Base-by-base conservation (phyloP, 1,140 invertebrate species). In the Bombus pyrosoma region DNA sequence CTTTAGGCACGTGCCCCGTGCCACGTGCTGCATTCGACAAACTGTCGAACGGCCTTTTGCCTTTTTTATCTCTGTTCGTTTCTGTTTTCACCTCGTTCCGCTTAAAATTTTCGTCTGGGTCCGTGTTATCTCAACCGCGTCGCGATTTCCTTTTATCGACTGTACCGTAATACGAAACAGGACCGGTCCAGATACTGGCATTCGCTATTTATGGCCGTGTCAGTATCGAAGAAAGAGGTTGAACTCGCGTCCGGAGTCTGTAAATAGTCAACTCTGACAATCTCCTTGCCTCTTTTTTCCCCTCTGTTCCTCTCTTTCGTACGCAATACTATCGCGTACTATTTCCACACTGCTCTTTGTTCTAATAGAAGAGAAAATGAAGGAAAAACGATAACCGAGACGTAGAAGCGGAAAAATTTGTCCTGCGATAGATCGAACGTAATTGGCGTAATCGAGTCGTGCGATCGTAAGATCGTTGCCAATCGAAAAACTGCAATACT, bases 1-100 rank as follows among this genome's bases (percentile, higher is more conserved):
- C 92, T 92, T 92, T 89, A 74, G 87, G 81, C 92, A 93, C 91
- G 92, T 92, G 92, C 87, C 87, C 43, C 81, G 76, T 59, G 88
- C 77, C 91, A 92, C 88, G 91, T 93, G 92, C 90, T 92, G 85
- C 75, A 88, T 89, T 89, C 86, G 87, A 85, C 76, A 86, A 85
- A 91, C 79, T 68, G 89, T 87, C 81, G 76, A 86, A 83, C 85
- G 59, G 59, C 57, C 81, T 87, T 80, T 81, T 88, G 59, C 47
- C 64, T 76, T 39, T 77, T 66, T 69, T 69, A 39, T 87, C 71
- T 68, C 32, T 9, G 0, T 25, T 18, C 22, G n/a, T 72, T 82
- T 75, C 78, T 74, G 59, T 81, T 81, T 81, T 85, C 71, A 75
- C 69, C 71, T 85, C 43, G 71, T 68, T 43, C 15, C 59, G 62